These are phyloP conservation scores for Troides aeacus DNA, from an alignment of 2,888 invertebrate species.

Conservation along the genomic window DNA sequence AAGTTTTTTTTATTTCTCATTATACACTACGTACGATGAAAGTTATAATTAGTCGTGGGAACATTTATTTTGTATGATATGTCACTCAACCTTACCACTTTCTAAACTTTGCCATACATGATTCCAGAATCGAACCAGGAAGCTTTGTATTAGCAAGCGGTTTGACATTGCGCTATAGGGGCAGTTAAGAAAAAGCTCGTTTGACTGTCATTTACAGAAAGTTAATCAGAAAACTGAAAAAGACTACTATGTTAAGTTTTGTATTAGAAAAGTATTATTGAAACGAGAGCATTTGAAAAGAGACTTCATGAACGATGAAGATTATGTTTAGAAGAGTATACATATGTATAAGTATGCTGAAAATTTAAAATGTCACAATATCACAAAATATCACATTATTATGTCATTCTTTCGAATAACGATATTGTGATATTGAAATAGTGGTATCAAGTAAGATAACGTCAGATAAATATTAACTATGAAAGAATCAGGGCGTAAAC, in stretches of 20 bases:
- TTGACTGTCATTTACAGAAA: too few relatives aligned
- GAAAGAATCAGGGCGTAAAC: background rate
- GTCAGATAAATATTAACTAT: slow-evolving; percentile 4
- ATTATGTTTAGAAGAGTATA: too few relatives aligned
- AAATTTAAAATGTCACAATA: background rate
- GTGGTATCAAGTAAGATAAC: slow-evolving; percentile 18
- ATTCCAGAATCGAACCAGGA: too few relatives aligned
- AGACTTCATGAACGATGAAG: too few relatives aligned
- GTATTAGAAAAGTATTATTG: background rate
- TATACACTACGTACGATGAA: background rate
- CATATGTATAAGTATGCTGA: background rate
- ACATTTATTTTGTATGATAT: background rate
- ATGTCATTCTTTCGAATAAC: slow-evolving; percentile 1
- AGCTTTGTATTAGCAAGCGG: too few relatives aligned
- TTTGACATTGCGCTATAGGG: too few relatives aligned
- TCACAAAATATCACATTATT: background rate
- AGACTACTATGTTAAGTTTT: too few relatives aligned
- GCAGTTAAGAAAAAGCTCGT: too few relatives aligned
- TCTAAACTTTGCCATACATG: too few relatives aligned
- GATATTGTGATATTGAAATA: slow-evolving; percentile 17
- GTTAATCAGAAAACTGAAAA: too few relatives aligned
- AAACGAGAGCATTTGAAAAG: background rate
- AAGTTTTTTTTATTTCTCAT: background rate
- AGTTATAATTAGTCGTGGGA: background rate
- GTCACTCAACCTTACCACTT: too few relatives aligned